A percentile compares a stretch with the other conserved stretches of the same genome.
phyloP scores from a whole-genome alignment of 2,113 vertebrate genomes.

The Nibea albiflora region DNA sequence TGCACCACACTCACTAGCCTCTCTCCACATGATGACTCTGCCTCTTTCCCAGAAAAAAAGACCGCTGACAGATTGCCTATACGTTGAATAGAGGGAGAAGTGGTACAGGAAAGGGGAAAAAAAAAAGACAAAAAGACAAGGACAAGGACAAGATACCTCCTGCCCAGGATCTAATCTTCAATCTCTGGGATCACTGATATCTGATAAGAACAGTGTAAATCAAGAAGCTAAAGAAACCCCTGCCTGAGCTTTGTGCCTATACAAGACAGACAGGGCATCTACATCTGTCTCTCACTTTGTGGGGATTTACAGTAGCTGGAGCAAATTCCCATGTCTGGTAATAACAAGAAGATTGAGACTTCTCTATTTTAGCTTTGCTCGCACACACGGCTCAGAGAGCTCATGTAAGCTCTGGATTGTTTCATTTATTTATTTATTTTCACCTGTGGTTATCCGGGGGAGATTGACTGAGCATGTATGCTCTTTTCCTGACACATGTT shows the following conservation, averaged over 20 bases:
- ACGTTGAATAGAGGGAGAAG: constrained; percentile 44
- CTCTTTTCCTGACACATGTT: not conserved
- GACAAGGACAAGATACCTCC: constrained; percentile 70
- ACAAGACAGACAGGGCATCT: constrained; percentile 62
- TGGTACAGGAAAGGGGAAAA: constrained; percentile 26
- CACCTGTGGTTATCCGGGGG: constrained; percentile 4
- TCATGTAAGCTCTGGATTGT: not conserved
- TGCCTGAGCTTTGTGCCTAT: constrained; percentile 54
- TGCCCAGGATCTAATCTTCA: constrained; percentile 73
- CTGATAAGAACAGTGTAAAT: constrained; percentile 77
- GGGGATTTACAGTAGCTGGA: constrained; percentile 54
- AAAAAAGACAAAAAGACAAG: constrained; percentile 47
- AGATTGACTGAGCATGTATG: not conserved
- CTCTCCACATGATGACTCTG: constrained; percentile 26
- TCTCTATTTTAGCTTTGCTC: not conserved
- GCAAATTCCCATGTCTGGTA: constrained; percentile 33
- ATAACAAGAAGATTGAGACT: constrained; percentile 20
- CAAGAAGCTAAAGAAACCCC: constrained; percentile 67
- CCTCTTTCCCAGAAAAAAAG: constrained; percentile 52
- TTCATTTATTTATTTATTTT: constrained; percentile 6
- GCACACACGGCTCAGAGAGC: not conserved
- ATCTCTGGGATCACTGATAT: constrained; percentile 72
- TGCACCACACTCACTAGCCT: not conserved
- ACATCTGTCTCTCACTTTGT: constrained; percentile 53
- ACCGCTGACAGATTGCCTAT: constrained; percentile 69